Base-by-base conservation (phyloP, 1,140 invertebrate species). In the Lucilia sericata region DNA sequence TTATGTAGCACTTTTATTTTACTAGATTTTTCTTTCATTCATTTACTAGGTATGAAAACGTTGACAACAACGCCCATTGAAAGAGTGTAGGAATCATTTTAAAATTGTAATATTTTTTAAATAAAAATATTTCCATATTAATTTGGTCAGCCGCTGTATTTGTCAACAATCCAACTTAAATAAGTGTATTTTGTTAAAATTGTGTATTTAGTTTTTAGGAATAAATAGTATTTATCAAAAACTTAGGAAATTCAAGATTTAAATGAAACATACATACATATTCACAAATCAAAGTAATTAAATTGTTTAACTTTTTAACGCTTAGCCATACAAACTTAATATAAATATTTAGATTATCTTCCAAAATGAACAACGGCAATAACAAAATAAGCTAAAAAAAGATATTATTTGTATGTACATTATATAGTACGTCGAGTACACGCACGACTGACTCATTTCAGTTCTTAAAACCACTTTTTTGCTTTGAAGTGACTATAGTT, bases 251-350 rank as follows among this genome's bases (percentile, higher is more conserved):
- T 70, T 70, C 3, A 70, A 70, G 19, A 19, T 70, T 70, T 70
- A 70, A 70, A 25, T 70, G 65, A 70, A 70, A 21, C n/a, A n/a
- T n/a, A 21, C n/a, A n/a, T n/a, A 70, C 21, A 70, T 0, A 60
- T 17, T 14, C n/a, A 60, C 65, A 70, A 70, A 70, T 70, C 65
- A 70, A 70, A 70, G 65, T 70, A 70, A 70, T 70, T 70, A 70
- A 70, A 70, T 70, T 70, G 65, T 70, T 70, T 70, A 70, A 70
- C 65, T 70, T 70, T 60, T 70, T 70, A 70, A 70, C 65, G 65
- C 65, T 25, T 70, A 70, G 19, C 36, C 36, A 36, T 36, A 60
- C 51, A 60, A 17, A 70, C 19, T 70, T 70, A 70, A 70, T 25
- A 25, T 70, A 70, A 70, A 70, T 70, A 70, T 70, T 70, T 70